Evolutionary conservation across 2,888 invertebrate genomes (phyloP), one percentile per base, ranked within the genome.

Genomic region (Drosophila percnosoma): DNA sequence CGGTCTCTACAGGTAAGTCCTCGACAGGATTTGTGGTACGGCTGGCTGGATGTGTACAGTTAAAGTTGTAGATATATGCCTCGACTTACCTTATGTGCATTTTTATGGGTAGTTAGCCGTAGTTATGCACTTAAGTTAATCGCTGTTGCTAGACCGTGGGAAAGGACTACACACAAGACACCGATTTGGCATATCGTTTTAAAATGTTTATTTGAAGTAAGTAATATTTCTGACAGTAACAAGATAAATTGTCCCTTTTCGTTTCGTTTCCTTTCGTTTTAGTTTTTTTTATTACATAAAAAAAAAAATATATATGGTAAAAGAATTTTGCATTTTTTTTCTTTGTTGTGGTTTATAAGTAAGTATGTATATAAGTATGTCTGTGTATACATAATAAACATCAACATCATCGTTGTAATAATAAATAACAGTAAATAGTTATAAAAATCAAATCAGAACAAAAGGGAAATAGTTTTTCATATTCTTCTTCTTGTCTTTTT

Each of bases 191-290:
- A 60, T 68, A 73, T 82, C 57, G 54, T 73, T 89, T 87, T 90
- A 79, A 87, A 84, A 87, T 90, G 75, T 87, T 87, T 87, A 90
- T 90, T 87, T 87, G 84, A 87, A 90, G 84, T 87, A 87, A 89
- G 89, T 90, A 81, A 88, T 87, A 90, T 87, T 83, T 83, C 75
- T 87, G 87, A 88, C 89, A 90, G 81, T 90, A 87, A 87, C 87
- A 90, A 90, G 90, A 90, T 89, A 83, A 85, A 83, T 77, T 73
- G 80, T 73, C 68, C 69, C 70, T 31, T 83, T 72, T 24, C 27
- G 40, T 59, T 45, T 55, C 42, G 42, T 45, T 48, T 62, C 7
- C 21, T 60, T 45, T 27, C 27, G 29, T 31, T 61, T 42, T 15
- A 15, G 40, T 40, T 45, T 29, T 24, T 24, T 60, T 76, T 58